Evolutionary conservation across 2,888 invertebrate species (phyloP).

Genomic region (Piscicola geometra): DNA sequence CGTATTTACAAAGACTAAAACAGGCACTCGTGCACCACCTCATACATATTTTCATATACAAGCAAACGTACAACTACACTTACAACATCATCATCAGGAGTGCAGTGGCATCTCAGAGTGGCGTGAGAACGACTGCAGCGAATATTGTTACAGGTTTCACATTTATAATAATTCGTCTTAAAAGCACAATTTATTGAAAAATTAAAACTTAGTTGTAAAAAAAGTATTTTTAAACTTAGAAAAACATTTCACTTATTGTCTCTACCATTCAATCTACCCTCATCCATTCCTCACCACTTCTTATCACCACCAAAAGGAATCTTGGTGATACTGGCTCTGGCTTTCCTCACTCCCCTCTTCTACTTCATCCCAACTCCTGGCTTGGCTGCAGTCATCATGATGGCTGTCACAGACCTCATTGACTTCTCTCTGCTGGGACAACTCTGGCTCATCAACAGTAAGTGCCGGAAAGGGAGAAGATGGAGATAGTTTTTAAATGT

Average conservation of each 20-base stretch:
- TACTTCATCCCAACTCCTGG: slow-evolving; percentile 66
- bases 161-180: neutral
- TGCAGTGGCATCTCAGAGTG: slow-evolving; percentile 81
- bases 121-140: slow-evolving; percentile 78
- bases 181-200: too few relatives aligned
- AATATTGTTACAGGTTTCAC: slow-evolving; percentile 57
- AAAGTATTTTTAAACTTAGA: neutral
- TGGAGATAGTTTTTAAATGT: too few relatives aligned
- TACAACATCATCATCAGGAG: slow-evolving; percentile 56
- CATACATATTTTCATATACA: too few relatives aligned
- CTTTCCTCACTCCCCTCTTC: slow-evolving; percentile 80
- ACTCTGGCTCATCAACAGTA: slow-evolving; percentile 37
- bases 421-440: slow-evolving; percentile 43
- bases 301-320: slow-evolving; percentile 63
- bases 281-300: neutral
- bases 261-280: slow-evolving; percentile 41
- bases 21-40: too few relatives aligned
- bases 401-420: slow-evolving; percentile 68
- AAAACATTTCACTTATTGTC: too few relatives aligned
- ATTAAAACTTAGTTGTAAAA: neutral
- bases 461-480: too few relatives aligned
- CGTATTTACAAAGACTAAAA: neutral
- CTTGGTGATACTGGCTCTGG: slow-evolving; percentile 74
- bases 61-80: too few relatives aligned
- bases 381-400: slow-evolving; percentile 81